phyloP scores from a whole-genome alignment of 2,797 vertebrate species.

The Rhodeus uyekii region DNA sequence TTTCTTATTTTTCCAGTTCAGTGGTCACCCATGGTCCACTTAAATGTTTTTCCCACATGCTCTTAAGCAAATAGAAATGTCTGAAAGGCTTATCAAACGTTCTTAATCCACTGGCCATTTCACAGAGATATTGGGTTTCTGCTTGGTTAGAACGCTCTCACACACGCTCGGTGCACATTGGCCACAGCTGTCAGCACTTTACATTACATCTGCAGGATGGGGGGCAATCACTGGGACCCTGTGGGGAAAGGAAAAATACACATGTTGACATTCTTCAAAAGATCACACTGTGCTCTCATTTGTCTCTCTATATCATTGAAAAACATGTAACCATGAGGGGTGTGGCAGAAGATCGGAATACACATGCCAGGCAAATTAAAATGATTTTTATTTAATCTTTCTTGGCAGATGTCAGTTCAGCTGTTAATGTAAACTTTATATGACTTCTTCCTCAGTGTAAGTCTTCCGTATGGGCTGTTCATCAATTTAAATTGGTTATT shows the following conservation, averaged over 20 bases:
- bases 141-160: conserved; percentile 73
- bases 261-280: conserved; percentile 38
- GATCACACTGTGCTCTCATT: conserved; percentile 3
- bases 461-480: not conserved
- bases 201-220: conserved; percentile 77
- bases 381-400: conserved; percentile 14
- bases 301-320: conserved; percentile 7
- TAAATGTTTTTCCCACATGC: conserved; percentile 30
- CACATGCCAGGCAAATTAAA: conserved; percentile 10
- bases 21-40: conserved; percentile 17
- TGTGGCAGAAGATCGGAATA: not conserved
- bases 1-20: conserved; percentile 13
- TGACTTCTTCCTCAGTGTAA: not conserved
- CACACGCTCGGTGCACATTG: conserved; percentile 70
- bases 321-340: conserved; percentile 13
- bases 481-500: not conserved
- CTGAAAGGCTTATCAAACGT: conserved; percentile 80
- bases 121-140: conserved; percentile 83
- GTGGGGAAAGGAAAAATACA: not conserved
- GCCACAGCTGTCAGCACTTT: conserved; percentile 80
- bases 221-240: conserved; percentile 38
- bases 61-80: conserved; percentile 73
- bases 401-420: conserved; percentile 27
- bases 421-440: conserved; percentile 8
- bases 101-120: conserved; percentile 76